phyloP scores from a whole-genome alignment of 2,888 invertebrate species.

The Lomographa bimaculata region DNA sequence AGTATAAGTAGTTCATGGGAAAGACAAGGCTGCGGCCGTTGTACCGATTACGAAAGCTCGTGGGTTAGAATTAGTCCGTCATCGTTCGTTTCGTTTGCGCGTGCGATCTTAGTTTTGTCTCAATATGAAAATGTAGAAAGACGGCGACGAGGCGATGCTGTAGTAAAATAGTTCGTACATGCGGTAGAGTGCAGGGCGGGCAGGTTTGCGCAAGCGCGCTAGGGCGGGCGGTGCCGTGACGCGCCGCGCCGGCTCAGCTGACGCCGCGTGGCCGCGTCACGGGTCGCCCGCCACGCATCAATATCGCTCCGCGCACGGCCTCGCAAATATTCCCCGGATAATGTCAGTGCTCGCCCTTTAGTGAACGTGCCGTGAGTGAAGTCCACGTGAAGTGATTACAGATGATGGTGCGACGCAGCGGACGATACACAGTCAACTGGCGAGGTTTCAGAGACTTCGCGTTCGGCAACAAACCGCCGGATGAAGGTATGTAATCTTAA shows the following conservation, averaged over 20 bases:
- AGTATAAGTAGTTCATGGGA: slow-evolving; percentile 29
- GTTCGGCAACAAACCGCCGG: slow-evolving; percentile 74
- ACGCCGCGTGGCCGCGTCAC: slow-evolving; percentile 65
- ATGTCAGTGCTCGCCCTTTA: slow-evolving; percentile 45
- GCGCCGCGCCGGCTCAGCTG: slow-evolving; percentile 68
- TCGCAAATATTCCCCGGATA: slow-evolving; percentile 47
- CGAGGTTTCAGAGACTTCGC: slow-evolving; percentile 77
- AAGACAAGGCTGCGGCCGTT: slow-evolving; percentile 26
- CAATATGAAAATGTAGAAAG: slow-evolving; percentile 26
- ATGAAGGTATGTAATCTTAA: slow-evolving; percentile 65
- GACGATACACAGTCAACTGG: slow-evolving; percentile 80
- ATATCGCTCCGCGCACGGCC: slow-evolving; percentile 55
- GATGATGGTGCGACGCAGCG: slow-evolving; percentile 81
- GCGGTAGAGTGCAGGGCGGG: slow-evolving; percentile 42
- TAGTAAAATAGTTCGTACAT: slow-evolving; percentile 28
- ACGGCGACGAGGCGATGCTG: slow-evolving; percentile 26
- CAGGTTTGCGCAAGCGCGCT: slow-evolving; percentile 64
- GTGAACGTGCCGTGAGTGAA: slow-evolving; percentile 40
- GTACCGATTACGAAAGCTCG: slow-evolving; percentile 35
- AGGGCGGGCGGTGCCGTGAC: slow-evolving; percentile 61
- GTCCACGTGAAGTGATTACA: slow-evolving; percentile 32
- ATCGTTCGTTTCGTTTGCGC: slow-evolving; percentile 23
- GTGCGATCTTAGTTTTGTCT: slow-evolving; percentile 22
- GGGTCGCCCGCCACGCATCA: slow-evolving; percentile 58
- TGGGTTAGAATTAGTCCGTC: slow-evolving; percentile 28